Evolutionary conservation across 2,113 vertebrate species (phyloP).

Genomic region (Cariama cristata): DNA sequence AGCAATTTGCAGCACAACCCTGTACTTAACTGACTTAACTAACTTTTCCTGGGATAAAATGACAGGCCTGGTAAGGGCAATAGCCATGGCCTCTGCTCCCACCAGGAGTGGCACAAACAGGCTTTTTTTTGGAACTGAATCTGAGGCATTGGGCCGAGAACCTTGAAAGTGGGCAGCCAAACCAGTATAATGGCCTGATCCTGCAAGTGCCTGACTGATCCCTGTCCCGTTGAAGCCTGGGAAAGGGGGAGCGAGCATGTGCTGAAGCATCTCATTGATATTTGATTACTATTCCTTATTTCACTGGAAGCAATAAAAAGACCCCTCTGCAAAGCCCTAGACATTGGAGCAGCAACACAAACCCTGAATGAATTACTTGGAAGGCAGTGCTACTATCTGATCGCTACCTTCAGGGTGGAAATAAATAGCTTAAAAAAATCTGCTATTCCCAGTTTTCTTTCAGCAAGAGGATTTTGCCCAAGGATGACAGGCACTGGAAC

Average conservation of each 20-base stretch:
- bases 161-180: not conserved
- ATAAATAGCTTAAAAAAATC: not conserved
- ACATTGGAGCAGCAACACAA: not conserved
- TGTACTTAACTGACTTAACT: constrained; percentile 11
- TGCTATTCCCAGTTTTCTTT: not conserved
- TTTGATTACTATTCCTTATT: not conserved
- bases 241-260: not conserved
- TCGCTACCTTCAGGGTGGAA: not conserved
- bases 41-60: not conserved
- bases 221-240: not conserved
- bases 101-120: not conserved
- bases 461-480: not conserved
- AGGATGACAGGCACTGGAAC: not conserved
- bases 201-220: not conserved
- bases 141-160: not conserved
- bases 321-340: not conserved
- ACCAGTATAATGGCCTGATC: not conserved
- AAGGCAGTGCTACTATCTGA: not conserved
- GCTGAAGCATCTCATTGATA: not conserved
- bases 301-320: not conserved
- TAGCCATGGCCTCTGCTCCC: not conserved
- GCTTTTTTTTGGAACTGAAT: not conserved
- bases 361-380: not conserved
- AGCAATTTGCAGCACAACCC: not conserved
- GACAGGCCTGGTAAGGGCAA: not conserved